These are phyloP conservation scores for Drosophila gunungcola DNA, from an alignment of 1,140 invertebrate genomes.

Conservation along the genomic window DNA sequence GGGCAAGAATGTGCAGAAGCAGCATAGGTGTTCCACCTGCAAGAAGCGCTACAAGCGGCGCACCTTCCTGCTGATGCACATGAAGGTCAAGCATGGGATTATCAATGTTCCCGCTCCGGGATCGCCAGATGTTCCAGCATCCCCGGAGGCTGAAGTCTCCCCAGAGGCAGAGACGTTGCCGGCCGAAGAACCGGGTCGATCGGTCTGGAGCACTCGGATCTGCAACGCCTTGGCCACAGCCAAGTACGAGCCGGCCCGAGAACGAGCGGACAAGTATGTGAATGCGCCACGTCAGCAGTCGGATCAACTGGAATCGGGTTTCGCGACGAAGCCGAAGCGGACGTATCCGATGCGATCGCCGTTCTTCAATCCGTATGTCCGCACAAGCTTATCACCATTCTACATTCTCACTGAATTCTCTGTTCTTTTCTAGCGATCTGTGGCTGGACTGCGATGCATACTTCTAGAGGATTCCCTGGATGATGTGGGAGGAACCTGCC, in stretches of 20 bases:
- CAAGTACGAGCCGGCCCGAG: conserved; percentile 42
- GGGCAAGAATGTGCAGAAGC: background rate
- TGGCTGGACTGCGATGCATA: conserved; percentile 44
- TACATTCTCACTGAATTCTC: conserved; percentile 3
- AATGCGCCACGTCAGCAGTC: conserved; percentile 9
- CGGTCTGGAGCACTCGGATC: conserved; percentile 41
- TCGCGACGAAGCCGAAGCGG: conserved; percentile 8
- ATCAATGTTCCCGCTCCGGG: background rate
- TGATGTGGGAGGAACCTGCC: too few relatives aligned
- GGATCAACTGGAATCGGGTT: conserved; percentile 3
- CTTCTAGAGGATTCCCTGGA: conserved; percentile 6
- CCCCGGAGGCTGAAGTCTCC: background rate
- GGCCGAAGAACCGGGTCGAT: background rate
- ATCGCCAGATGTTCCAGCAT: background rate
- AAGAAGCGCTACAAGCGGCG: conserved; percentile 38
- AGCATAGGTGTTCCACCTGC: conserved; percentile 29
- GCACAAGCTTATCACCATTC: background rate
- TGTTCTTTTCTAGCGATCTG: conserved; percentile 47
- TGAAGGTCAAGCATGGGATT: conserved; percentile 27
- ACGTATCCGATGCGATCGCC: conserved; percentile 56
- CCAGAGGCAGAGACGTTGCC: conserved; percentile 1
- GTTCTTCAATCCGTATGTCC: conserved; percentile 62
- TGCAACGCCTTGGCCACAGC: conserved; percentile 54
- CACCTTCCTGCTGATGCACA: conserved; percentile 26
- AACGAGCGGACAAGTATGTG: conserved; percentile 35